phyloP scores from a whole-genome alignment of 2,113 vertebrate species.

The Coreoperca whiteheadi region DNA sequence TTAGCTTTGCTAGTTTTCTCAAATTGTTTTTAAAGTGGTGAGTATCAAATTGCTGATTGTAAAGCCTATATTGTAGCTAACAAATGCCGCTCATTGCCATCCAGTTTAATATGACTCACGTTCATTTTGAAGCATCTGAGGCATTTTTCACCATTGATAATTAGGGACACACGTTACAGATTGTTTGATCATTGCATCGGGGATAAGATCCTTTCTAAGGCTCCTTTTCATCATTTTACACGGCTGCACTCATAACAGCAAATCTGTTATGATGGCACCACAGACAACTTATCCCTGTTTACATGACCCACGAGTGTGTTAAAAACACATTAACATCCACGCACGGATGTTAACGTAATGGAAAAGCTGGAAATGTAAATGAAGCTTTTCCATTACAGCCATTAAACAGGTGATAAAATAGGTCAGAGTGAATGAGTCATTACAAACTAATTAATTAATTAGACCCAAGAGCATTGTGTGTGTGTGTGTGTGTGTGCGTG shows the following conservation, averaged over 20 bases:
- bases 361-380: conserved; percentile 44
- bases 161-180: not conserved
- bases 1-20: not conserved
- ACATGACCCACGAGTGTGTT: not conserved
- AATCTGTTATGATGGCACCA: not conserved
- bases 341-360: too few relatives aligned
- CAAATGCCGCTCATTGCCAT: not conserved
- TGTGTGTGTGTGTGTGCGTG: conserved; percentile 10
- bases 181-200: not conserved
- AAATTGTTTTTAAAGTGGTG: not conserved
- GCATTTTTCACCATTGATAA: not conserved
- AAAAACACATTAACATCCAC: conserved; percentile 36
- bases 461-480: not conserved
- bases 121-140: not conserved
- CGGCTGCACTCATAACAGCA: not conserved
- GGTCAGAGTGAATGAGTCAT: conserved; percentile 41
- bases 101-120: not conserved
- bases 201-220: not conserved
- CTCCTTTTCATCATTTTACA: not conserved
- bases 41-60: not conserved
- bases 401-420: conserved; percentile 48
- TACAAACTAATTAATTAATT: conserved; percentile 60
- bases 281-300: conserved; percentile 2
- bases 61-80: not conserved
- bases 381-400: conserved; percentile 47